These are phyloP conservation scores for Aphelinus atriplicis DNA, from an alignment of 1,140 invertebrate genomes.

Conservation along the genomic window DNA sequence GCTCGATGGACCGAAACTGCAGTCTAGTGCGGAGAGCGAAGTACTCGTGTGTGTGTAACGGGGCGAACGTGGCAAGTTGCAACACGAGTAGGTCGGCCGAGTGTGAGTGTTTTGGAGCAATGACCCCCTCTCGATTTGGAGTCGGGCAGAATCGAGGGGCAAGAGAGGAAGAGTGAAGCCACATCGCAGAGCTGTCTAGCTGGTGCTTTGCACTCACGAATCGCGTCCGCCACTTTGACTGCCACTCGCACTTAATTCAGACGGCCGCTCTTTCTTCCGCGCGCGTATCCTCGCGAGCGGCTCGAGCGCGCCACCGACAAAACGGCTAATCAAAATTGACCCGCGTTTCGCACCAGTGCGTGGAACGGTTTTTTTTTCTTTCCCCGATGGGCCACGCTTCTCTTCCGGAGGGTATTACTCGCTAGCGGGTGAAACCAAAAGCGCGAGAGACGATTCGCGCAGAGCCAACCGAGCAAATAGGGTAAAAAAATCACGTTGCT, in stretches of 20 bases:
- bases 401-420: too few species aligned
- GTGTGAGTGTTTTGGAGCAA: slow-evolving; percentile 60
- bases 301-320: background rate
- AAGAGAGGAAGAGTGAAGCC: background rate
- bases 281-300: background rate
- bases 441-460: too few species aligned
- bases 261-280: slow-evolving; percentile 24
- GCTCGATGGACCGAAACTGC: too few species aligned
- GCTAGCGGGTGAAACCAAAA: too few species aligned
- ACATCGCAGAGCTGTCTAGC: background rate
- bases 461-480: too few species aligned
- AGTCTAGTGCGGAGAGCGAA: too few species aligned
- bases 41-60: too few species aligned
- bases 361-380: too few species aligned
- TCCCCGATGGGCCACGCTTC: too few species aligned
- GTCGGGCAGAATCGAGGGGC: slow-evolving; percentile 47
- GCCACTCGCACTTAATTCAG: slow-evolving; percentile 37
- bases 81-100: slow-evolving; percentile 8
- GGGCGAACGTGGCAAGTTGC: too few species aligned
- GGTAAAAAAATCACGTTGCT: too few species aligned
- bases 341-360: background rate
- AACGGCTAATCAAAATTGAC: slow-evolving; percentile 9
- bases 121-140: slow-evolving; percentile 57
- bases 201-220: slow-evolving; percentile 42
- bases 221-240: slow-evolving; percentile 35